Percentiles rank a stretch among this genome's conserved stretches.
phyloP scores from a whole-genome alignment of 2,888 invertebrate species.

The Gisinianus flammeolus region DNA sequence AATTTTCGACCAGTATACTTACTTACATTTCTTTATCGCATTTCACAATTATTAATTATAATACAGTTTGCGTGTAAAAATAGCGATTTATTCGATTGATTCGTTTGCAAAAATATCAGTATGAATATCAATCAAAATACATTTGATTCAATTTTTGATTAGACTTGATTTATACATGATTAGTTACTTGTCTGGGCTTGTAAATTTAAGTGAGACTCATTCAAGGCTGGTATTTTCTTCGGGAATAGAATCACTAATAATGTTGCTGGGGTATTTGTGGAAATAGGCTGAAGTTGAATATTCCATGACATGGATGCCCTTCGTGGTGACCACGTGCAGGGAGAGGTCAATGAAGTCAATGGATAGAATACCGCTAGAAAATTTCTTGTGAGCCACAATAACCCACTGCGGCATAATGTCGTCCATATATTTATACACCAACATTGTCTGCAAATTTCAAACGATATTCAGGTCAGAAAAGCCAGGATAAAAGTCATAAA shows the following conservation, averaged over 20 bases:
- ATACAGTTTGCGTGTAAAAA: too few relatives aligned
- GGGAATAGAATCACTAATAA: constrained; percentile 22
- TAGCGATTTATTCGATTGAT: too few relatives aligned
- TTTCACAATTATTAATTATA: too few relatives aligned
- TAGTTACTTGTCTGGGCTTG: too few relatives aligned
- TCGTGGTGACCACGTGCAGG: constrained; percentile 54
- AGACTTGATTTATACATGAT: too few relatives aligned
- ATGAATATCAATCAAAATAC: too few relatives aligned
- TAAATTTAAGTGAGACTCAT: too few relatives aligned
- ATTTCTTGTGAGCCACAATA: constrained; percentile 55
- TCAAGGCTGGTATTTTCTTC: constrained; percentile 15
- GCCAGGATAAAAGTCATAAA: neutral
- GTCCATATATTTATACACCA: constrained; percentile 64
- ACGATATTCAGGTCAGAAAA: neutral
- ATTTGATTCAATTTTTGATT: too few relatives aligned
- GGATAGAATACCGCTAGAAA: constrained; percentile 51
- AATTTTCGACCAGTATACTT: too few relatives aligned
- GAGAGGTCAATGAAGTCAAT: constrained; percentile 51
- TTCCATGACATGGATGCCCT: constrained; percentile 55
- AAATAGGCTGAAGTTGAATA: constrained; percentile 54
- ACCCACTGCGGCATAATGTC: constrained; percentile 59
- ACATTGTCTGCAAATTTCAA: constrained; percentile 63
- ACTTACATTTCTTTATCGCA: too few relatives aligned
- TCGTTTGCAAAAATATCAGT: too few relatives aligned
- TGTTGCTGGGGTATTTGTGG: constrained; percentile 23